A percentile compares a stretch with the other conserved stretches of the same genome.
Evolutionary conservation across 2,113 vertebrate species (phyloP).

Genomic region (Indicator maculatus): DNA sequence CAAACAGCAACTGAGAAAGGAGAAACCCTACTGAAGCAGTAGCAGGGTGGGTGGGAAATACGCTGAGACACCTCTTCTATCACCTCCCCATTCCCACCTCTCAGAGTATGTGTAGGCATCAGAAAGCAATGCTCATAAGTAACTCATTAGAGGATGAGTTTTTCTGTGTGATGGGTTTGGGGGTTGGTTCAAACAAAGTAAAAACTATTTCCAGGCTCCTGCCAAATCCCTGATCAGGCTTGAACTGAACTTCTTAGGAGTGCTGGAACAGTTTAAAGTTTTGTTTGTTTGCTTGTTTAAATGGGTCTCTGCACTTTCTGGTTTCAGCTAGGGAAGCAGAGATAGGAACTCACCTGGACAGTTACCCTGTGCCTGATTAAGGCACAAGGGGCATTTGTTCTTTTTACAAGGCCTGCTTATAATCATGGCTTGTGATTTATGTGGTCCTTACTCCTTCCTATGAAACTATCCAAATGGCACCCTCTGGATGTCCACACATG

Average conservation of each 20-base stretch:
- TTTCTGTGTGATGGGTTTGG: neutral
- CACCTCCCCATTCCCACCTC: accelerated
- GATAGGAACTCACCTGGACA: neutral
- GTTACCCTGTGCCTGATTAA: neutral
- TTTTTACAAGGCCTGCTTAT: neutral
- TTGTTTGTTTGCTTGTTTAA: neutral
- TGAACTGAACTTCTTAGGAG: neutral
- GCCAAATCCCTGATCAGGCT: neutral
- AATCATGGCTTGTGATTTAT: neutral
- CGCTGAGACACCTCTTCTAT: neutral
- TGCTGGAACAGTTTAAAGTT: neutral
- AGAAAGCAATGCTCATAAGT: neutral
- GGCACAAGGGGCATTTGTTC: neutral
- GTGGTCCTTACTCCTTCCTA: neutral
- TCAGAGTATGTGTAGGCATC: neutral
- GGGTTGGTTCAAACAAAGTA: constrained; percentile 11
- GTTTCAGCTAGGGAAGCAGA: neutral
- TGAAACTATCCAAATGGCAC: neutral
- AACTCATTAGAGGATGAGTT: neutral
- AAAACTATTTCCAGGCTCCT: constrained; percentile 13
- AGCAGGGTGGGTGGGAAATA: neutral
- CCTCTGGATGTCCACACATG: neutral
- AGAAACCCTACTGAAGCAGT: neutral
- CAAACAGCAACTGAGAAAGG: neutral
- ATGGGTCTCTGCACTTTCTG: neutral